Percentiles rank a stretch among this genome's conserved stretches.
phyloP scores from a whole-genome alignment of 1,140 invertebrate species.

The Apis mellifera region Amel_HAv3.1 CM009940.2:6714501-6715000 shows the following conservation, averaged over 20 bases:
- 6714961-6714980: background rate
- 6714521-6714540: no score
- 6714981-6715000: no score
- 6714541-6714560: constrained; percentile 20
- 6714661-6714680: constrained; percentile 33
- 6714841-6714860: background rate
- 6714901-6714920: constrained; percentile 46
- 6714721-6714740: constrained; percentile 11
- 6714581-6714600: no score
- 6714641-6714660: constrained; percentile 32
- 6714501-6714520: constrained; percentile 50
- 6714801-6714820: constrained; percentile 12
- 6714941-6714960: background rate
- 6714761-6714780: background rate
- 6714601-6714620: background rate
- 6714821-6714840: constrained; percentile 32
- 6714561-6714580: constrained; percentile 38
- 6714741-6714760: background rate
- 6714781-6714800: constrained; percentile 16
- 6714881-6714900: background rate
- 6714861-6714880: constrained; percentile 24
- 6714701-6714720: constrained; percentile 33
- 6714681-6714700: background rate
- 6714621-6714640: constrained; percentile 38
- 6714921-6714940: constrained; percentile 9